Evolutionary conservation across 2,888 invertebrate species (phyloP).

Genomic region (Drosophila birchii): DNA sequence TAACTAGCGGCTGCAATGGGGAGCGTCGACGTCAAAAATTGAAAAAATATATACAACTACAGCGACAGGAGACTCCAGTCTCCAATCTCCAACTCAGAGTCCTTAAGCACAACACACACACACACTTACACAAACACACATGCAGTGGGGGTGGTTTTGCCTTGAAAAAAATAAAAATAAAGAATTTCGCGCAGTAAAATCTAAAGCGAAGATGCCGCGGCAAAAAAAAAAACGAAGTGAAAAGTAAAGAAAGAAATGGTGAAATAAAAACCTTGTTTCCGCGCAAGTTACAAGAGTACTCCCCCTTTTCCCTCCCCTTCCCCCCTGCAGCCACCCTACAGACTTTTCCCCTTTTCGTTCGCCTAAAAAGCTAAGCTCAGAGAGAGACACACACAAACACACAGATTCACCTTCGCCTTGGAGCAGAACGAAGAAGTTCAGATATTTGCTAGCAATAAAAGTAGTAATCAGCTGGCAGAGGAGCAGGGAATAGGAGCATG

Average conservation of each 20-base stretch:
- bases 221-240: slow-evolving; percentile 44
- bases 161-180: slow-evolving; percentile 78
- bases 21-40: slow-evolving; percentile 49
- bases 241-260: slow-evolving; percentile 78
- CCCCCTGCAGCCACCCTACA: slow-evolving; percentile 1
- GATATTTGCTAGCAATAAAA: slow-evolving; percentile 84
- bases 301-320: neutral
- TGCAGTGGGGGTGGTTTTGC: slow-evolving; percentile 68
- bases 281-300: slow-evolving; percentile 74
- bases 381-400: slow-evolving; percentile 42
- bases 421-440: slow-evolving; percentile 61
- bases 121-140: slow-evolving; percentile 53
- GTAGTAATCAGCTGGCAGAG: slow-evolving; percentile 83
- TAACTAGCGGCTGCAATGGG: slow-evolving; percentile 48
- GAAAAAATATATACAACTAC: slow-evolving; percentile 50
- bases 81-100: slow-evolving; percentile 5
- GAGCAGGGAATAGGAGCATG: slow-evolving; percentile 32
- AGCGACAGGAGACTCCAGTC: slow-evolving; percentile 39
- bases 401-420: slow-evolving; percentile 67
- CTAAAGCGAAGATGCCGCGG: slow-evolving; percentile 69
- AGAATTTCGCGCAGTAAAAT: slow-evolving; percentile 77
- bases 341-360: slow-evolving; percentile 36
- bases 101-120: slow-evolving; percentile 44
- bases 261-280: slow-evolving; percentile 81
- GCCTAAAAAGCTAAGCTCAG: slow-evolving; percentile 76